phyloP scores from a whole-genome alignment of 2,797 vertebrate genomes.

The Acridotheres tristis region DNA sequence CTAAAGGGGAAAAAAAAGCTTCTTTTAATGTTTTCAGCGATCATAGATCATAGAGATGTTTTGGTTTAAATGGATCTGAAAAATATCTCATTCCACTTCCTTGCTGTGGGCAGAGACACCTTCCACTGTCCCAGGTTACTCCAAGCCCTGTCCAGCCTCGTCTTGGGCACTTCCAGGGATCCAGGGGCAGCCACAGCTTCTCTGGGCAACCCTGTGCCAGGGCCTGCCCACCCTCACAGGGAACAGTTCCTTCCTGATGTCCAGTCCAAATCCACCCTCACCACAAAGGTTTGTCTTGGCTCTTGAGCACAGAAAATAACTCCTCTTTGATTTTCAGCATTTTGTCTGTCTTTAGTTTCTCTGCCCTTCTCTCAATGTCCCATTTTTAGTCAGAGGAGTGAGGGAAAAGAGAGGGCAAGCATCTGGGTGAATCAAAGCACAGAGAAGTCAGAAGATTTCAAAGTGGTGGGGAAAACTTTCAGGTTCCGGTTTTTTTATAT shows the following conservation, averaged over 20 bases:
- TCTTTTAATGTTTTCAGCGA: background rate
- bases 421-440: background rate
- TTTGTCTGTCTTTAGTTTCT: background rate
- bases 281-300: background rate
- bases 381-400: background rate
- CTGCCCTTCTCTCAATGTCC: background rate
- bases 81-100: background rate
- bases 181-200: background rate
- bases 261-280: background rate
- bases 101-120: background rate
- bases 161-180: background rate
- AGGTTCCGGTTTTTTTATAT: background rate
- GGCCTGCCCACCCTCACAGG: rapidly evolving
- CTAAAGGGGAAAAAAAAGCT: background rate
- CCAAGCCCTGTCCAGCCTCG: rapidly evolving
- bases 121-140: rapidly evolving
- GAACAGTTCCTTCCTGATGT: background rate
- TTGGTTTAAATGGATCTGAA: background rate
- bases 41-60: background rate
- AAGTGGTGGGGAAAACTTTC: background rate
- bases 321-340: background rate
- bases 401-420: background rate
- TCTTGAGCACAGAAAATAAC: background rate
- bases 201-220: background rate
- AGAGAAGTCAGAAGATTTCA: background rate